Evolutionary conservation across 2,797 vertebrate genomes (phyloP), one percentile per base, ranked within the genome.

Genomic region (Leptoclinus maculatus): DNA sequence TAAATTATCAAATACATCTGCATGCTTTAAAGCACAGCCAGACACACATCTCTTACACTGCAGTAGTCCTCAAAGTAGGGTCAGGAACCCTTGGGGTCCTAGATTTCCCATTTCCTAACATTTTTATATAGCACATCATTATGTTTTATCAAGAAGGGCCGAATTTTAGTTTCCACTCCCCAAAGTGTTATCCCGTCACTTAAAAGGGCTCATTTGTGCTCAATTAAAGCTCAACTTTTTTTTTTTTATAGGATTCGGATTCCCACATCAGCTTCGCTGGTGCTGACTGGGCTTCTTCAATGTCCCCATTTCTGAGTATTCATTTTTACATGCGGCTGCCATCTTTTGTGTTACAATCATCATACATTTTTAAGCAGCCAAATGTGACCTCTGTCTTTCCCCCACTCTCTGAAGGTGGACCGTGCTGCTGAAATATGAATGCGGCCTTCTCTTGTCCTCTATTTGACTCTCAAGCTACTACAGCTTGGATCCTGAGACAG

Each of bases 391-490:
- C 56, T 78, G 69, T 81, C 76, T 77, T 59, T 60, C 66, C 68
- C 25, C 39, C 32, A 75, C 54, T 65, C 70, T 74, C 69, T 69
- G 58, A 86, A 79, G 78, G 72, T 47, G 76, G 67, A 73, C 57
- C 19, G 60, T 51, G 79, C 87, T 93, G 80, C 29, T 94, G 85
- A 95, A 95, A 95, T 91, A 95, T 95, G 71, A 88, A 95, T 92
- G 91, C 45, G 76, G 53, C 90, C 90, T 90, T 85, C 65, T 38
- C 68, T 85, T 90, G 90, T 71, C 93, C 80, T 91, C 78, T 87
- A 70, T 64, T 85, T 88, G 79, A 70, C 64, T 82, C 84, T 89
- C 72, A 54, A 39, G 62, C 87, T 88, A 59, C 68, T 60, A 71
- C 76, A 74, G 56, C 51, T 43, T 72, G 72, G 51, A 83, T 84